phyloP scores from a whole-genome alignment of 1,140 invertebrate genomes.

The Eriosoma lanigerum region DNA sequence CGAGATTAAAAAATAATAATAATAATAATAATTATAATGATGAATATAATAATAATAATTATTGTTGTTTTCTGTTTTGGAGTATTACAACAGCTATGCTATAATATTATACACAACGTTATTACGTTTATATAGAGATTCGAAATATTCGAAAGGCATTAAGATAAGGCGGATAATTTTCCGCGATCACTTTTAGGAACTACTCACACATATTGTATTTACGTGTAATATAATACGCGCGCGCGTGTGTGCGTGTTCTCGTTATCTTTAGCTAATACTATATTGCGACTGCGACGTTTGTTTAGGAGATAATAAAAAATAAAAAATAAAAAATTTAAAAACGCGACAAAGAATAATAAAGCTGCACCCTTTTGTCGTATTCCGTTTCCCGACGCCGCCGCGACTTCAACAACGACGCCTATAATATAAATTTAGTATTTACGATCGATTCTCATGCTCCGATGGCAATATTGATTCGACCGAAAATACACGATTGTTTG shows the following conservation, averaged over 20 bases:
- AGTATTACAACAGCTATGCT: not conserved
- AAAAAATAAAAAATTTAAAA: conserved; percentile 7
- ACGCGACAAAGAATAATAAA: conserved; percentile 45
- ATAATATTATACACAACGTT: not conserved
- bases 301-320: conserved; percentile 27
- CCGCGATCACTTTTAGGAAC: conserved; percentile 41
- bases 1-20: conserved; percentile 1
- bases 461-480: no score
- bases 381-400: not conserved
- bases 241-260: conserved; percentile 10
- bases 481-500: no score
- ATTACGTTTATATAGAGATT: not conserved
- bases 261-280: conserved; percentile 39
- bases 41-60: no score
- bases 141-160: conserved; percentile 19
- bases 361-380: conserved; percentile 43
- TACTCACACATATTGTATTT: not conserved
- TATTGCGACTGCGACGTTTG: conserved; percentile 35
- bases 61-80: not conserved
- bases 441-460: no score
- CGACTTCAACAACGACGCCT: not conserved
- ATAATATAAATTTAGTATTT: no score
- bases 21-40: no score
- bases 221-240: no score
- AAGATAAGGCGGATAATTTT: conserved; percentile 43